phyloP scores from a whole-genome alignment of 2,797 vertebrate species.

The Oceanodroma leucorhoa region DNA sequence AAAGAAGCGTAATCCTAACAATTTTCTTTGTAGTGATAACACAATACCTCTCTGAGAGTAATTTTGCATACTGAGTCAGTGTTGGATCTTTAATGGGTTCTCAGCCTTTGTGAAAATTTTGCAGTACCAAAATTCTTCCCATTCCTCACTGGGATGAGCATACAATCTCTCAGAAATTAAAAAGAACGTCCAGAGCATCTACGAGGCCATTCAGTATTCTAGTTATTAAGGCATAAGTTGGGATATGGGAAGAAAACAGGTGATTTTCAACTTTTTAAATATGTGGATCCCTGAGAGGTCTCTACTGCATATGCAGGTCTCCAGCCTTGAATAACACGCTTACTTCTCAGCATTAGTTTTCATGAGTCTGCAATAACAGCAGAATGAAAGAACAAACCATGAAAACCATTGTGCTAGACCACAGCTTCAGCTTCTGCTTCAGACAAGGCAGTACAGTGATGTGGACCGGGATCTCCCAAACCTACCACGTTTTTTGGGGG shows the following conservation, averaged over 20 bases:
- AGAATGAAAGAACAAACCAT: neutral
- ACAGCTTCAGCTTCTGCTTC: neutral
- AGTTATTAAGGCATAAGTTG: neutral
- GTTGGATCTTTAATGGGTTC: neutral
- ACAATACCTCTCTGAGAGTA: neutral
- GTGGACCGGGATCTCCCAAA: neutral
- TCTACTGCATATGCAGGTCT: neutral
- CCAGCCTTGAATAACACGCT: neutral
- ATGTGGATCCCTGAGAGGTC: neutral
- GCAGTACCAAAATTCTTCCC: neutral
- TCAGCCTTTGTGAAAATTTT: neutral
- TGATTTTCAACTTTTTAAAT: neutral
- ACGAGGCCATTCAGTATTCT: neutral
- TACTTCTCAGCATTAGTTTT: neutral
- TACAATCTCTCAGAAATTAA: neutral
- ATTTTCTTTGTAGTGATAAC: neutral
- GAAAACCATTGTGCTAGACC: neutral
- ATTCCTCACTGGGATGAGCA: neutral
- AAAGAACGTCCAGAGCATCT: neutral
- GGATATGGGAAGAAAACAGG: neutral
- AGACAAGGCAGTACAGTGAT: neutral
- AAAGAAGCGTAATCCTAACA: neutral
- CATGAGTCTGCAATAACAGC: neutral
- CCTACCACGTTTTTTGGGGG: fast-evolving
- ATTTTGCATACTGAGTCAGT: neutral